Evolutionary conservation across 2,797 vertebrate species (phyloP).

Genomic region (Cossypha heuglini): DNA sequence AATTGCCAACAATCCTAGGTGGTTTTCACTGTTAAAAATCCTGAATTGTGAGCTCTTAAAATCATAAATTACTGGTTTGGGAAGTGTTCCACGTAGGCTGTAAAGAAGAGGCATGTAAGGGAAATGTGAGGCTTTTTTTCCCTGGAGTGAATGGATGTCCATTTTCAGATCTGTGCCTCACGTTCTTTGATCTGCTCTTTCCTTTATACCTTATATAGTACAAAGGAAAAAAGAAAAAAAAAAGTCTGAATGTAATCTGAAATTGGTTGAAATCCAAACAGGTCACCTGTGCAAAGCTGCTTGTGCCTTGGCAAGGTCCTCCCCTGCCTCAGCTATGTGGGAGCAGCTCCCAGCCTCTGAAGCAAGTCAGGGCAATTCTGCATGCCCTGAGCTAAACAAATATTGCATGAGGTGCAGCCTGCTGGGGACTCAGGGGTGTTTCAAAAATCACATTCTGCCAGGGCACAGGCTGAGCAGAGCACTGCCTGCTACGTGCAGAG

Average conservation of each 20-base stretch:
- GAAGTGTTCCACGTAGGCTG: neutral
- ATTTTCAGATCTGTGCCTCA: neutral
- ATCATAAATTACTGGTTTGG: neutral
- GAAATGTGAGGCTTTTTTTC: neutral
- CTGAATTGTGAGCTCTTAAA: neutral
- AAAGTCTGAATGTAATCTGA: neutral
- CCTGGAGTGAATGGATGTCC: neutral
- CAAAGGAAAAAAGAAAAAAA: neutral
- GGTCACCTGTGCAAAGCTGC: neutral
- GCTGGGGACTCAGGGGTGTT: neutral
- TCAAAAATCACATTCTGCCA: neutral
- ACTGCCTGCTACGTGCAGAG: rapidly evolving
- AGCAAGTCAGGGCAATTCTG: constrained; percentile 27
- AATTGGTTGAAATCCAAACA: neutral
- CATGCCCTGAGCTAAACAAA: neutral
- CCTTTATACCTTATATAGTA: neutral
- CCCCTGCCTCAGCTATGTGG: neutral
- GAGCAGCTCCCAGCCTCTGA: neutral
- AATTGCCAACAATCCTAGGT: neutral
- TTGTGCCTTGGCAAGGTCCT: neutral
- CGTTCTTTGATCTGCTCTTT: neutral
- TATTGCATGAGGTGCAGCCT: neutral
- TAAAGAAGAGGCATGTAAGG: neutral
- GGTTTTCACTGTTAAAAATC: neutral
- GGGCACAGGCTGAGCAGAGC: neutral